Evolutionary conservation across 2,797 vertebrate species (phyloP).

Genomic region (Acipenser ruthenus): DNA sequence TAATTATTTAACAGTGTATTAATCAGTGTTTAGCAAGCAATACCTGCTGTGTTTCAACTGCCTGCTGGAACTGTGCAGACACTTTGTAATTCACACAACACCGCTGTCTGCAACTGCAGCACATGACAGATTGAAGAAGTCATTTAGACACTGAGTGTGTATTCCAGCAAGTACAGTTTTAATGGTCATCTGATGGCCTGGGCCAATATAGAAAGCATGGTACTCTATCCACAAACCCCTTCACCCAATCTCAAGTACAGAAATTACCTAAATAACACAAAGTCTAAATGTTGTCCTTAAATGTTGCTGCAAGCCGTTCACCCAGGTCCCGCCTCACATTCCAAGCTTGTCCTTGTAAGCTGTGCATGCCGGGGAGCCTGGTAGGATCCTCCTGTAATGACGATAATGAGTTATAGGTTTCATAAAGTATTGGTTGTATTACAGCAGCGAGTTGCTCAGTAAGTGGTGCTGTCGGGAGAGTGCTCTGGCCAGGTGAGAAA

Average conservation of each 20-base stretch:
- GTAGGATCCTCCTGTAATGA: conserved; percentile 2
- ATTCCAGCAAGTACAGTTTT: neutral
- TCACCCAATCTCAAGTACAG: no score
- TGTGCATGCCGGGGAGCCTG: neutral
- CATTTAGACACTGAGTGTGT: neutral
- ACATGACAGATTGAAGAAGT: neutral
- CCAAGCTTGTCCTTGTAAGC: neutral
- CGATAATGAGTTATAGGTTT: conserved; percentile 1
- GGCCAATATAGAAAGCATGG: no score
- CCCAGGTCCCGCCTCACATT: no score
- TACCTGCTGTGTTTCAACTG: neutral
- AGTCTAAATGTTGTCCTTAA: no score
- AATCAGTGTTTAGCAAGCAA: neutral
- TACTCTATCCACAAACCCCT: no score
- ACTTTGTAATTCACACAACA: neutral
- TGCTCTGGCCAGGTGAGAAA: conserved; percentile 51
- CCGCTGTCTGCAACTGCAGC: neutral
- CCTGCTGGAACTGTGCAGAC: neutral
- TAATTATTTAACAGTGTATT: neutral
- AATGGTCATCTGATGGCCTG: no score
- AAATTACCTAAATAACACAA: no score
- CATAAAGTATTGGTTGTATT: neutral
- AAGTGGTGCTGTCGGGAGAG: conserved; percentile 12
- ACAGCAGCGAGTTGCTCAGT: neutral
- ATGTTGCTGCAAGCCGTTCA: no score